phyloP scores from a whole-genome alignment of 1,140 invertebrate genomes.

The Danaus plexippus region DNA sequence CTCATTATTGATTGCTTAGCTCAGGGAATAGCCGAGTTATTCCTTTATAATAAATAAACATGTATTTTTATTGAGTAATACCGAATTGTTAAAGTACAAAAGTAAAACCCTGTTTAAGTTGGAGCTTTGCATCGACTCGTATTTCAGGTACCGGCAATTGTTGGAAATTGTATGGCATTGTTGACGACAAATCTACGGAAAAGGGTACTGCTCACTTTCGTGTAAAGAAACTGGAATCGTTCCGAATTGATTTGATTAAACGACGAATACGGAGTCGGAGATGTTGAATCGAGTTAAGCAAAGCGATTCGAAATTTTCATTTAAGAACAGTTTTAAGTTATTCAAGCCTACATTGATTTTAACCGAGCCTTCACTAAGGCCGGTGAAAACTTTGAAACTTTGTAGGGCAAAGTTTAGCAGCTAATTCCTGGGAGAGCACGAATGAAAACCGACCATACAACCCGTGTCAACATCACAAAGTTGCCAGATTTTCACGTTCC shows the following conservation, averaged over 20 bases:
- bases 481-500: constrained; percentile 15
- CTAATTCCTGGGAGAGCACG: constrained; percentile 9
- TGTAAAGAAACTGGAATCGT: constrained; percentile 5
- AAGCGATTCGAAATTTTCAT: no score
- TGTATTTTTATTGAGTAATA: background rate
- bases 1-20: constrained; percentile 18
- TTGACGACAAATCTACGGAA: constrained; percentile 32
- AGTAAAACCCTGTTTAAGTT: constrained; percentile 38
- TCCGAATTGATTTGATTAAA: background rate
- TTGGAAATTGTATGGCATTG: constrained; percentile 43
- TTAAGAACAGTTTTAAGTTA: no score
- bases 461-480: constrained; percentile 22
- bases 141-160: constrained; percentile 29
- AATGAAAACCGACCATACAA: constrained; percentile 16
- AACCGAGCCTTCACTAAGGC: constrained; percentile 4
- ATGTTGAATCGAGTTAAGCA: no score
- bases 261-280: no score
- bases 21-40: no score
- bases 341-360: no score
- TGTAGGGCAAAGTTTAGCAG: constrained; percentile 12
- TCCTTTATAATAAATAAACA: no score
- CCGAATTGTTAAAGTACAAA: constrained; percentile 11
- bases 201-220: constrained; percentile 5
- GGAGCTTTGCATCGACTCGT: constrained; percentile 29
- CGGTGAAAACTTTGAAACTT: constrained; percentile 15